Conservation (phyloP, 2,113 vertebrate species). For the Lepus europaeus region DNA sequence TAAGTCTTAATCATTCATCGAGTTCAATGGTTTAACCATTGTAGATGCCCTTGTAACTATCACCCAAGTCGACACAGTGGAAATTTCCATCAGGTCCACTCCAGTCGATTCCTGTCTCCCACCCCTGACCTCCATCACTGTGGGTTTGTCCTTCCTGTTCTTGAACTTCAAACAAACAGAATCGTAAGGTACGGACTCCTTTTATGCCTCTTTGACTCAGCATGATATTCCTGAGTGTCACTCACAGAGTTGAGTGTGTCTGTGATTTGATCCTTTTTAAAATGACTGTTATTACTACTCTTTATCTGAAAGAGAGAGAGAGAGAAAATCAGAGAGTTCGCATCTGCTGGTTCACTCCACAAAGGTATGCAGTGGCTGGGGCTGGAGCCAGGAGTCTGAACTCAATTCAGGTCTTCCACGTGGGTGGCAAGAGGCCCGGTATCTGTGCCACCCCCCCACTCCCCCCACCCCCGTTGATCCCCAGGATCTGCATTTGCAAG, state of each 20-base stretch:
- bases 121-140: background rate
- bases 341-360: no score
- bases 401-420: no score
- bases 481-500: no score
- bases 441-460: no score
- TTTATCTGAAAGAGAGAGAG: no score
- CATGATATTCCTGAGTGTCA: background rate
- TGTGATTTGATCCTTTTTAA: background rate
- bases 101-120: background rate
- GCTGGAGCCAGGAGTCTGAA: no score
- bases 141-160: background rate
- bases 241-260: fast-evolving
- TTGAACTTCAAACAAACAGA: background rate
- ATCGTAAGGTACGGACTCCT: no score
- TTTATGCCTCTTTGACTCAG: background rate
- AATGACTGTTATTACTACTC: no score
- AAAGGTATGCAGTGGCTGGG: no score
- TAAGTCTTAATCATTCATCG: background rate
- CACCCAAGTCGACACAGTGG: background rate
- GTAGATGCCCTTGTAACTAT: background rate
- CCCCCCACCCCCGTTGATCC: no score
- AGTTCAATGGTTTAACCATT: background rate
- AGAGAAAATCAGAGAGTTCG: no score
- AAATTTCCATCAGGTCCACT: background rate
- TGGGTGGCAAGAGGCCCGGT: no score